phyloP scores from a whole-genome alignment of 1,140 invertebrate genomes.

The Danaus plexippus region DNA sequence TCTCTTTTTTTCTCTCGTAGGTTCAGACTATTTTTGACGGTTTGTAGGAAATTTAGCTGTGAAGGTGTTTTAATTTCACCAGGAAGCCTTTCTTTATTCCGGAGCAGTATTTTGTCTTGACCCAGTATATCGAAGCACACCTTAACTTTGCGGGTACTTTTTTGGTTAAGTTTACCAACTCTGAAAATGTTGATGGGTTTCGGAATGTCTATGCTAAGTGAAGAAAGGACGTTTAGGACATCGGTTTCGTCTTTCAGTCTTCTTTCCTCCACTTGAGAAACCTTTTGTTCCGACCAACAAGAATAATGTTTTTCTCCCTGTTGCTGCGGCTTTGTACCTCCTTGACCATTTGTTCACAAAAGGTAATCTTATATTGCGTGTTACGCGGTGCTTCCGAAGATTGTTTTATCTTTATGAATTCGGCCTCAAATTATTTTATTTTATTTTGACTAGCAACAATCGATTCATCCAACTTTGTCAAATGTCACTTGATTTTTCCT shows the following conservation, averaged over 20 bases:
- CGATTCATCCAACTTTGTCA: constrained; percentile 10
- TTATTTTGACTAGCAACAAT: constrained; percentile 12
- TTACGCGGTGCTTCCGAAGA: not conserved
- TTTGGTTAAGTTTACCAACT: constrained; percentile 9
- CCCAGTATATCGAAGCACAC: constrained; percentile 6
- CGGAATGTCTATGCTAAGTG: constrained; percentile 8
- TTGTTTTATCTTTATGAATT: constrained; percentile 9
- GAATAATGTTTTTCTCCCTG: constrained; percentile 18
- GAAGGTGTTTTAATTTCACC: constrained; percentile 12
- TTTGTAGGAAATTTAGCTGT: constrained; percentile 11
- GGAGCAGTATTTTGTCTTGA: constrained; percentile 9
- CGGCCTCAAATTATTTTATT: constrained; percentile 14
- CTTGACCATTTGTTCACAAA: constrained; percentile 14
- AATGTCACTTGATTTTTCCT: constrained; percentile 12
- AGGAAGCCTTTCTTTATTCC: constrained; percentile 10
- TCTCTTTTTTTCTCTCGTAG: constrained; percentile 10
- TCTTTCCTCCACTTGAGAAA: constrained; percentile 7
- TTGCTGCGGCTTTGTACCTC: constrained; percentile 16
- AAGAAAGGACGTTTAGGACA: constrained; percentile 10
- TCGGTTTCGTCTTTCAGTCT: constrained; percentile 10
- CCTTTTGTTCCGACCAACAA: constrained; percentile 8
- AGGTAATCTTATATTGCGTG: not conserved
- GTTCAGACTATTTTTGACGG: constrained; percentile 4
- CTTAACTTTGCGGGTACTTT: constrained; percentile 9
- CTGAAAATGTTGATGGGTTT: constrained; percentile 13